Evolutionary conservation across 2,113 vertebrate genomes (phyloP), one percentile per base, ranked within the genome.

Genomic region (Pao palembangensis): DNA sequence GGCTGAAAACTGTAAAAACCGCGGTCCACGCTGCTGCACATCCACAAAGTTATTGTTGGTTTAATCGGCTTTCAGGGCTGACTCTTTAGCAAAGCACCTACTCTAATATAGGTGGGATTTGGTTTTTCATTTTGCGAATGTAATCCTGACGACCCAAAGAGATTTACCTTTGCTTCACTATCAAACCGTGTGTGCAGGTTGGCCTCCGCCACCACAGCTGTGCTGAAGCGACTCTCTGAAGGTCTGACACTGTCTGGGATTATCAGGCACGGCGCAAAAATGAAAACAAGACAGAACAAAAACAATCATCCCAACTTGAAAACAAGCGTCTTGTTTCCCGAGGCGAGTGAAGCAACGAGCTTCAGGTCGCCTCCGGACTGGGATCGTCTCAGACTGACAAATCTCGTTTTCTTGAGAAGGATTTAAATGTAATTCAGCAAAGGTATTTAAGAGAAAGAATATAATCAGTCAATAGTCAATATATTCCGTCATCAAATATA

Each of bases 91-190:
- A 55, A 82, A 80, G 79, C 62, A n/a, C 67, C 75, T 57, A 69
- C 63, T 80, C 43, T 73, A 61, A 76, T 71, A 75, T 49, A 67
- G 44, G 34, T 53, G 19, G 0, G 48, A 3, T 18, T 20, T 47
- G 52, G 19, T 47, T 64, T 62, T 44, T 21, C 31, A 54, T 59
- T 73, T 74, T 50, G 55, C 61, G 63, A 49, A 52, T 75, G 58
- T 85, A 88, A 87, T 88, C 85, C 76, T 48, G 50, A 59, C 5
- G 64, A 69, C 70, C 63, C 78, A 82, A 82, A 74, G 77, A 75
- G 76, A 81, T 85, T 82, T 82, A 79, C 61, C 81, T 77, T 25
- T 55, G 62, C 44, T 71, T 64, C 50, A 61, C 31, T n/a, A 11
- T 55, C 49, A 76, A 69, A 58, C 63, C 20, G 19, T 23, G 10